A percentile compares a stretch with the other conserved stretches of the same genome.
Evolutionary conservation across 2,797 vertebrate genomes (phyloP).

Genomic region (Arremon aurantiirostris): DNA sequence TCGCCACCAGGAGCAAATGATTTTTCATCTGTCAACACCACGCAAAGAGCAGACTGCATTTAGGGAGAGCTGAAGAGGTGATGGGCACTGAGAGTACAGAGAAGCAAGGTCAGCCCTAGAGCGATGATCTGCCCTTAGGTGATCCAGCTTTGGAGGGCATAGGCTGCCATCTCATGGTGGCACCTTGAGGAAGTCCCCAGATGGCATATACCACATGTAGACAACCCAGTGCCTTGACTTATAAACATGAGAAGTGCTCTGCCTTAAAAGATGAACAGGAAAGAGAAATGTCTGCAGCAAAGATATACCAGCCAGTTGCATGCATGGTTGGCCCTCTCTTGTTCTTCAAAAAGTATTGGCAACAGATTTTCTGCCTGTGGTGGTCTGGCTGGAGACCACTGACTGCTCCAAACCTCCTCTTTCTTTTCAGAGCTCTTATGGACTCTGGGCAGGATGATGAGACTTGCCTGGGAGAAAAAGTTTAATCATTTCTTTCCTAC

Average conservation of each 20-base stretch:
- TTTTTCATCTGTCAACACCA: background rate
- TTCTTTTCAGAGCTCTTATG: background rate
- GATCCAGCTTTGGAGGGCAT: background rate
- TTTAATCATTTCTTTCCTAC: background rate
- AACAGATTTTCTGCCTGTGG: background rate
- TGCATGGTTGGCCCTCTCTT: background rate
- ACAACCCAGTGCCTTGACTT: background rate
- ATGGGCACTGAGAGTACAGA: background rate
- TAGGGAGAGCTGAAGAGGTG: background rate
- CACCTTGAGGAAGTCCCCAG: background rate
- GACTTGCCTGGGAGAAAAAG: background rate
- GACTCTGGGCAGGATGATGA: background rate
- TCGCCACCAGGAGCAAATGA: rapidly evolving
- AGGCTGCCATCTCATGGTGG: background rate
- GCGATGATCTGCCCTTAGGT: background rate
- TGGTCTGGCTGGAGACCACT: background rate
- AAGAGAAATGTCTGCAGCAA: background rate
- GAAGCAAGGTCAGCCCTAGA: background rate
- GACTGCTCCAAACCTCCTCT: background rate
- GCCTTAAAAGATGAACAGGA: background rate
- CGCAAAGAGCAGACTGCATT: background rate
- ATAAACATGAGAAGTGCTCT: background rate
- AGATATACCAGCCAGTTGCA: background rate
- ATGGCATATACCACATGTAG: background rate
- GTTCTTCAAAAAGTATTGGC: background rate